Conservation (phyloP, 2,113 vertebrate genomes). For the Myocastor coypus region DNA sequence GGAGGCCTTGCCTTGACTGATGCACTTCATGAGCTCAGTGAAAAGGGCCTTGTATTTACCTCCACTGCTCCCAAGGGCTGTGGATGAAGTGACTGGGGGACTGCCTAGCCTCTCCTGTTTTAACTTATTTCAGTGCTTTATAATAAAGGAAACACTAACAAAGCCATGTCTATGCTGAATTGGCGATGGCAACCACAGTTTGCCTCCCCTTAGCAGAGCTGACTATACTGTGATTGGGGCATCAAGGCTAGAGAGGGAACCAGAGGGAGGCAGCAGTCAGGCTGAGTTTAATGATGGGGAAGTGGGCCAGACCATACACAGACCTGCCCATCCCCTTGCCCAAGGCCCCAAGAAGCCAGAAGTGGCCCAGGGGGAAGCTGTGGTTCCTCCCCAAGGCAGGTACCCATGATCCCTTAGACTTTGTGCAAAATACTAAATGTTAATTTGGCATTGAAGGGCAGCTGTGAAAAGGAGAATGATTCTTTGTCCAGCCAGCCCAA, state of each 20-base stretch:
- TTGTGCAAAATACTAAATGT: constrained; percentile 86
- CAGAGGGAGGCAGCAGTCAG: constrained; percentile 80
- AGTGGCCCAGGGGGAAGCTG: constrained; percentile 67
- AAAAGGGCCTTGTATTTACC: constrained; percentile 72
- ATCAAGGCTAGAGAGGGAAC: constrained; percentile 75
- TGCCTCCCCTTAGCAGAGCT: constrained; percentile 38
- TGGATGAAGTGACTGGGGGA: constrained; percentile 70
- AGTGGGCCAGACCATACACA: constrained; percentile 71
- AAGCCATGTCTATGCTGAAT: constrained; percentile 77
- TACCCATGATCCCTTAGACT: constrained; percentile 73
- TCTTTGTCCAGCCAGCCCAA: constrained; percentile 64
- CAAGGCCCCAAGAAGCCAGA: constrained; percentile 72
- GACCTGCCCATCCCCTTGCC: constrained; percentile 77
- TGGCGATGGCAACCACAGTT: constrained; percentile 60
- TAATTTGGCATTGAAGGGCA: constrained; percentile 85
- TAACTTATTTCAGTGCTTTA: constrained; percentile 86
- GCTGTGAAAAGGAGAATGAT: constrained; percentile 56
- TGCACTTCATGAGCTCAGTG: constrained; percentile 69
- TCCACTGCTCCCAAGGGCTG: constrained; percentile 60
- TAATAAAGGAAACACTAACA: constrained; percentile 86
- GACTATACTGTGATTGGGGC: neutral
- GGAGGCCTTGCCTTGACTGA: constrained; percentile 73
- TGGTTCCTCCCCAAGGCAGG: constrained; percentile 72
- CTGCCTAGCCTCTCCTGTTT: constrained; percentile 74
- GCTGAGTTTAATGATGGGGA: constrained; percentile 80